These are phyloP conservation scores for Artibeus lituratus DNA, from an alignment of 2,797 vertebrate genomes.

Conservation along the genomic window DNA sequence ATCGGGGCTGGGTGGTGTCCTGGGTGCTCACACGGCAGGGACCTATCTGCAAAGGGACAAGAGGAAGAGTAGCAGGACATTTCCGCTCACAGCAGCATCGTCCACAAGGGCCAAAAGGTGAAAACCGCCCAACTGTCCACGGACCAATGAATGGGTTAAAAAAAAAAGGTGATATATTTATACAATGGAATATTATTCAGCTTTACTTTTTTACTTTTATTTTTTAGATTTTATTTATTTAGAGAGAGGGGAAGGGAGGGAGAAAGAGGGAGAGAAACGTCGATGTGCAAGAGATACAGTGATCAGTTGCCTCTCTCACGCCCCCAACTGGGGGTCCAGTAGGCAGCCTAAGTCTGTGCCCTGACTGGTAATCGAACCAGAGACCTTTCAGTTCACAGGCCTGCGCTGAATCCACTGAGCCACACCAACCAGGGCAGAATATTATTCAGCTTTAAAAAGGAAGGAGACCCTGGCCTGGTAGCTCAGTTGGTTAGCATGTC, in stretches of 20 bases:
- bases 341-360: no score
- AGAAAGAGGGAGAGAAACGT: no score
- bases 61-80: not conserved
- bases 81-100: not conserved
- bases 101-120: not conserved
- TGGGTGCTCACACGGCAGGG: conserved; percentile 36
- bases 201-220: not conserved
- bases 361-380: no score
- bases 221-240: no score
- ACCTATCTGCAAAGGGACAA: conserved; percentile 30
- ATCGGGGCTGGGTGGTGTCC: not conserved
- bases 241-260: no score
- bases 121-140: not conserved
- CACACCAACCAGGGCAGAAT: no score
- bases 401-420: no score
- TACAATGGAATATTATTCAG: not conserved
- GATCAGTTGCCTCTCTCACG: no score
- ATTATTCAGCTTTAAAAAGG: not conserved
- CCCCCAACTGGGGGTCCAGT: no score
- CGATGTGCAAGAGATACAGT: no score
- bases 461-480: not conserved
- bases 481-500: not conserved
- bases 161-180: not conserved
- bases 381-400: no score
- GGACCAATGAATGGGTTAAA: accelerated